Evolutionary conservation across 1,140 invertebrate genomes (phyloP).

Genomic region (Centruroides sculpturatus): DNA sequence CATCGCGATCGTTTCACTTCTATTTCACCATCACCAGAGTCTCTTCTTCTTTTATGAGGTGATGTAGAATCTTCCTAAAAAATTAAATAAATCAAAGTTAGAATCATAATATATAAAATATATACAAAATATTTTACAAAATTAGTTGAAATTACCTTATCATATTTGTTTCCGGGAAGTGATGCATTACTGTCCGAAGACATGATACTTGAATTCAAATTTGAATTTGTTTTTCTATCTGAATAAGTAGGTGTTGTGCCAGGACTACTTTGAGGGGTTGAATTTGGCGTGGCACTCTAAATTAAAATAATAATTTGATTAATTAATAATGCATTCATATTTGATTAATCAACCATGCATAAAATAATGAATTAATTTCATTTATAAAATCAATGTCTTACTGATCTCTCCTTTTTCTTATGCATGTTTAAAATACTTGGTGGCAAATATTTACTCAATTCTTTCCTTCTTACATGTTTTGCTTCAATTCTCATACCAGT

Average conservation of each 20-base stretch:
- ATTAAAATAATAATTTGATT: background rate
- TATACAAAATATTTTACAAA: no score
- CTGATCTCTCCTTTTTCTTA: slow-evolving; percentile 4
- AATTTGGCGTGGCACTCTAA: background rate
- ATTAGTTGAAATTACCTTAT: no score
- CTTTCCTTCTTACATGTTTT: slow-evolving; percentile 45
- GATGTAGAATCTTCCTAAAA: no score
- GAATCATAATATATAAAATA: no score
- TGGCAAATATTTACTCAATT: slow-evolving; percentile 56
- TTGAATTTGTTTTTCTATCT: background rate
- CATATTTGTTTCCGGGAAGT: no score
- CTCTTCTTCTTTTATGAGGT: background rate
- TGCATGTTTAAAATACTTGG: slow-evolving; percentile 47
- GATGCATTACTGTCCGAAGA: no score
- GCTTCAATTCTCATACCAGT: slow-evolving; percentile 82
- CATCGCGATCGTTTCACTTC: background rate
- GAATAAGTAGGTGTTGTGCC: background rate
- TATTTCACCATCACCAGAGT: background rate
- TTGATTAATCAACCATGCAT: no score
- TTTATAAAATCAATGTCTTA: no score
- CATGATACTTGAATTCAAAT: no score
- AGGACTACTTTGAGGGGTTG: background rate
- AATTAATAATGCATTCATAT: no score
- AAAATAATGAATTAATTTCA: no score
- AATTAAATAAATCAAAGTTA: no score